Evolutionary conservation across 37 sponge, comb jelly and placozoan genomes (phyloP).

Genomic region (Tethya wilhelma): DNA sequence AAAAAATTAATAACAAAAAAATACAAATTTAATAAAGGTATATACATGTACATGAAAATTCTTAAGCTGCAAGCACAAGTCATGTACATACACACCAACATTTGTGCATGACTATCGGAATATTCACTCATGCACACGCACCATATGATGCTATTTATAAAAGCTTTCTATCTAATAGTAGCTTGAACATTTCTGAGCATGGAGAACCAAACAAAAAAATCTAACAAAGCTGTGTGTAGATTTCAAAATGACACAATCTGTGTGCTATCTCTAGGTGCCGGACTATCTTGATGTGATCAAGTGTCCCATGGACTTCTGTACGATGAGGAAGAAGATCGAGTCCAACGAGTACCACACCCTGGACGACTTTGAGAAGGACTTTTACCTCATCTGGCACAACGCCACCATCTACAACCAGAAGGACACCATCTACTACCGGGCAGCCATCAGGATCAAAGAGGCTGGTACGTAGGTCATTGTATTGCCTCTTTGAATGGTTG

Average conservation of each 20-base stretch:
- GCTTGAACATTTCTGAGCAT: no score
- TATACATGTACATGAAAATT: no score
- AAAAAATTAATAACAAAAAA: no score
- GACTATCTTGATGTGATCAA: conserved; percentile 94
- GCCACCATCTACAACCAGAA: conserved; percentile 92
- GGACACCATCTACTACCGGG: conserved; percentile 87
- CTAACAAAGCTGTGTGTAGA: conserved; percentile 37
- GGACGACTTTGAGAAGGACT: conserved; percentile 91
- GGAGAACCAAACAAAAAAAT: no score
- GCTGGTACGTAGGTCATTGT: conserved; percentile 50
- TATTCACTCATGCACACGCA: no score
- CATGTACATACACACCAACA: no score
- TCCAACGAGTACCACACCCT: conserved; percentile 67
- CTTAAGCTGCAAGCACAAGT: no score
- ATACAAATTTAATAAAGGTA: no score
- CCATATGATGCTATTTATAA: no score
- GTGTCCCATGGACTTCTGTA: conserved; percentile 93
- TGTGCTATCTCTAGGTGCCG: conserved; percentile 67
- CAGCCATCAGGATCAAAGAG: conserved; percentile 82
- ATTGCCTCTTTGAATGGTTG: no score
- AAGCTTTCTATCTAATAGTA: no score
- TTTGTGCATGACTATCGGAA: no score
- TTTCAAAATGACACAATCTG: background rate
- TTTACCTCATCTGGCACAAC: conserved; percentile 86
- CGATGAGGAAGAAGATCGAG: conserved; percentile 85